Base-by-base conservation (phyloP, 2,888 invertebrate genomes). In the Diaphora mendica region DNA sequence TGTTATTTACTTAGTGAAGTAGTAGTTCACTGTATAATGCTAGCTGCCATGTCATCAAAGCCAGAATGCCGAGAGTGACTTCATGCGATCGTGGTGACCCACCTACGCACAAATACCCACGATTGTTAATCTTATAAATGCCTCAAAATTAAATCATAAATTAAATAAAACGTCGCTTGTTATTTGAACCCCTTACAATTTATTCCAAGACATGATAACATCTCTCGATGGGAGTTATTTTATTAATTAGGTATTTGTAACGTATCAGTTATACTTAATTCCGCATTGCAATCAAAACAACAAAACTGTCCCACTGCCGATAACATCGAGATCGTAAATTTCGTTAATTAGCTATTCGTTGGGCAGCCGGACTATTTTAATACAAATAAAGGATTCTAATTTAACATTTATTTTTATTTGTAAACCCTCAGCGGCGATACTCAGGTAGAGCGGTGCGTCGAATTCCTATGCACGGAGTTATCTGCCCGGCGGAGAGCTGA, bases 361-460 rank as follows among this genome's bases (percentile, higher is more conserved):
- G 70, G 39, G 55, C 48, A 35, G 69, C 9, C 51, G 26, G 48
- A 30, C 62, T 67, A 75, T 72, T 44, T 69, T 65, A 35, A 30
- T 26, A 35, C 55, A 66, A 70, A 70, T 62, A 39, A 71, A 71
- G 48, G 51, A 66, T 44, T 30, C 35, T 59, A 55, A 59, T 62
- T 64, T 62, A 70, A 26, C 64, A 8, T 70, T 71, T 69, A 39
- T 59, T 69, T 75, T 68, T 65, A 65, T 68, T 70, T 64, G n/a
- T 55, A 48, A 48, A 48, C 74, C 62, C 33, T 59, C 65, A 42
- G 39, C 35, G 33, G 55, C 59, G 44, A 33, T 30, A 20, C 70
- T 77, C 80, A 78, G 82, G 82, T 83, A 81, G 74, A 66, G 26
- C 26, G 66, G 72, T 65, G 55, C 51, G 55, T n/a, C 7, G 20